phyloP scores from a whole-genome alignment of 2,113 vertebrate genomes.

The Alaudala cheleensis region DNA sequence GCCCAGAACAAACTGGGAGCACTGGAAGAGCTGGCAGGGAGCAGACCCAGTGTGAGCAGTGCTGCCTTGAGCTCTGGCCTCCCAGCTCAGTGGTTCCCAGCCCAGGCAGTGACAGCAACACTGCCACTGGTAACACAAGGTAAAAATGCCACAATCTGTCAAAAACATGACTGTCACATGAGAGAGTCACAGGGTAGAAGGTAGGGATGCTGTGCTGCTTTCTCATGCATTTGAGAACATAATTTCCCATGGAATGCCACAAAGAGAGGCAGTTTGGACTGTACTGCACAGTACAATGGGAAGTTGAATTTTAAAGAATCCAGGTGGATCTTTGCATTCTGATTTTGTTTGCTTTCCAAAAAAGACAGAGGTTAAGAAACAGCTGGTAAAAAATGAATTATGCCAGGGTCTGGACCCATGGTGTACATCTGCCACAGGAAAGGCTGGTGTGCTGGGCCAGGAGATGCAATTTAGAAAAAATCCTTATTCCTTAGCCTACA shows the following conservation, averaged over 20 bases:
- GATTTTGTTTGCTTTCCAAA: background rate
- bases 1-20: background rate
- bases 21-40: background rate
- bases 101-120: background rate
- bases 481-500: conserved; percentile 7
- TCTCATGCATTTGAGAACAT: background rate
- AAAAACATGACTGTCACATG: background rate
- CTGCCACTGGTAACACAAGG: background rate
- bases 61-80: background rate
- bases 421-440: background rate
- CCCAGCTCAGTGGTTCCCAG: background rate
- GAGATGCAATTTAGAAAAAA: background rate
- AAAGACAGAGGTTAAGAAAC: background rate
- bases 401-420: background rate
- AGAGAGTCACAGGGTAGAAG: background rate
- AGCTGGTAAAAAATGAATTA: background rate
- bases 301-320: background rate
- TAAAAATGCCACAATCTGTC: background rate
- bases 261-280: background rate
- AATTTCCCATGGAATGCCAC: background rate
- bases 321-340: background rate
- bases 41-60: background rate
- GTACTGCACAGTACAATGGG: background rate
- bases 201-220: background rate
- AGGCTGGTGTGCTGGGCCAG: background rate